phyloP scores from a whole-genome alignment of 2,888 invertebrate species.

The Lasioglossum lativentre region DNA sequence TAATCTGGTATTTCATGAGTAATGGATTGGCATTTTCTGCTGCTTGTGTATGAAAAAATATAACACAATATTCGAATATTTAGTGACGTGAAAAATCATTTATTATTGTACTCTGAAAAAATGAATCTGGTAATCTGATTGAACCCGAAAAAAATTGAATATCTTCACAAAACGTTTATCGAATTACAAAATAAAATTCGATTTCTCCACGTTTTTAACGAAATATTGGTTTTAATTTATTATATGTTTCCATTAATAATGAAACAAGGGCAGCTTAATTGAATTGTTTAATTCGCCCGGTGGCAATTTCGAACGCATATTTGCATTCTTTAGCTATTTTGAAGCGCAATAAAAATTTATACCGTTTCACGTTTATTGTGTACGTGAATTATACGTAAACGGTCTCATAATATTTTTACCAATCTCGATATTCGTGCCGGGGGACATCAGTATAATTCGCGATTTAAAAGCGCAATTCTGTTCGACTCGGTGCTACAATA shows the following conservation, averaged over 20 bases:
- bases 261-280: not conserved
- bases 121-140: not conserved
- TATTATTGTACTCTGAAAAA: not conserved
- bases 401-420: not conserved
- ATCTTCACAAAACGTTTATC: not conserved
- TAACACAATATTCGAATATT: not conserved
- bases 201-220: not conserved
- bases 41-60: not conserved
- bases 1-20: not conserved
- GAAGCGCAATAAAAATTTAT: constrained; percentile 3
- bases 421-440: not conserved
- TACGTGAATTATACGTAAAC: not conserved
- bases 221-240: not conserved
- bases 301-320: not conserved
- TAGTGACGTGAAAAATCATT: not conserved
- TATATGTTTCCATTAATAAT: not conserved
- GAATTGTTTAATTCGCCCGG: constrained; percentile 5
- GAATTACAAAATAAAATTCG: not conserved
- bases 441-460: not conserved
- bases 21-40: not conserved
- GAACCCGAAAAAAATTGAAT: not conserved
- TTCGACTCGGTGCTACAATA: not conserved
- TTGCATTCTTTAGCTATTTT: constrained; percentile 3
- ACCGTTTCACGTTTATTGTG: not conserved
- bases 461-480: not conserved